Percentiles rank a stretch among this genome's conserved stretches.
These are phyloP conservation scores for Drosophila bocqueti DNA, from an alignment of 1,140 invertebrate genomes.

Conservation along the genomic window DNA sequence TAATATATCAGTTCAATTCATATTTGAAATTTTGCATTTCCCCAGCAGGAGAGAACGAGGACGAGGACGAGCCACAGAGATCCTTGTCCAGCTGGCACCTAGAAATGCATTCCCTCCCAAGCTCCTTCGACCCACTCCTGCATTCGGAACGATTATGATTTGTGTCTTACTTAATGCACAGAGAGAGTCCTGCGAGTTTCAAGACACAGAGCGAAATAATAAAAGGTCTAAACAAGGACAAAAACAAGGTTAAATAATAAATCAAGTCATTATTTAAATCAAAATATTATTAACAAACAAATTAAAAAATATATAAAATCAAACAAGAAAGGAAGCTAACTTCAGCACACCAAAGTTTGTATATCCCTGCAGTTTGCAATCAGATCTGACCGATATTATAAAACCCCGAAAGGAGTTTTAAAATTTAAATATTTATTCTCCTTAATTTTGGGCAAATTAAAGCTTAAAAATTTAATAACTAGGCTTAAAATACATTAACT, in stretches of 20 bases:
- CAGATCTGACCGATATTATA: no score
- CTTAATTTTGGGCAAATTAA: no score
- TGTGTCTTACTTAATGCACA: slow-evolving; percentile 84
- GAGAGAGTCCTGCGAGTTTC: slow-evolving; percentile 36
- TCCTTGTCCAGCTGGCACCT: slow-evolving; percentile 40
- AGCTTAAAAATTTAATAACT: no score
- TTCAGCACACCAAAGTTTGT: no score
- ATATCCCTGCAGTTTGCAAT: no score
- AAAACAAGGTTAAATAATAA: not conserved
- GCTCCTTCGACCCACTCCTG: not conserved
- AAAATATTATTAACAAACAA: no score
- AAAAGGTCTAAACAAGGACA: not conserved
- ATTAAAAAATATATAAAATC: no score
- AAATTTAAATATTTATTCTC: no score
- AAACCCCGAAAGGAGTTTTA: no score
- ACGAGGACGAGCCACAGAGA: slow-evolving; percentile 36
- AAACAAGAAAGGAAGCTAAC: no score
- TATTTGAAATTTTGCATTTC: slow-evolving; percentile 84
- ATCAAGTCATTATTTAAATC: no score
- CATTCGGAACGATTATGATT: slow-evolving; percentile 77
- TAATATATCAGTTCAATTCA: slow-evolving; percentile 84
- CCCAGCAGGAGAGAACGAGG: slow-evolving; percentile 47
- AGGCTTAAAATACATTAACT: no score
- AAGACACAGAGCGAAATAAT: slow-evolving; percentile 4
- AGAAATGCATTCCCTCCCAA: not conserved